A percentile compares a stretch with the other conserved stretches of the same genome.
These are phyloP conservation scores for Isotomurus palustris DNA, from an alignment of 2,888 invertebrate species.

Conservation along the genomic window DNA sequence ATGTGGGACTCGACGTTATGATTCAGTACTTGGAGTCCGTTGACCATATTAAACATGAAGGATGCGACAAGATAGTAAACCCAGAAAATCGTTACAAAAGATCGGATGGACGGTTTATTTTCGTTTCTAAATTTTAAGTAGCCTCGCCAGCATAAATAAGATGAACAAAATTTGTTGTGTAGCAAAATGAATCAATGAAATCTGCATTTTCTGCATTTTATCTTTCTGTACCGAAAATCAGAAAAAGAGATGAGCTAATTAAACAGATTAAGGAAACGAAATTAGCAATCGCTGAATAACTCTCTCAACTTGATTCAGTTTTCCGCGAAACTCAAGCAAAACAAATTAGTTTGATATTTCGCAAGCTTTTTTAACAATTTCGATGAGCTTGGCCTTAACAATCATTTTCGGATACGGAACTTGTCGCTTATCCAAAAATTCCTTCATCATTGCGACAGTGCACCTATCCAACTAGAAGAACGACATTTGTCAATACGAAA, in stretches of 20 bases:
- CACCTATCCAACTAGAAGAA: conserved; percentile 21
- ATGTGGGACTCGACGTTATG: conserved; percentile 15
- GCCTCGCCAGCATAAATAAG: too few species aligned
- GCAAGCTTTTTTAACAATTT: not conserved
- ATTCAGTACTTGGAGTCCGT: conserved; percentile 16
- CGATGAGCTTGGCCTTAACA: not conserved
- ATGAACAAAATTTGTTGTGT: too few species aligned
- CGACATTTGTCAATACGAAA: not conserved
- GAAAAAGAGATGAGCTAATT: too few species aligned
- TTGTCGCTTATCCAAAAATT: conserved; percentile 16
- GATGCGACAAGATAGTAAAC: conserved; percentile 17
- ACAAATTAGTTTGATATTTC: too few species aligned
- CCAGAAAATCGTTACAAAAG: conserved; percentile 19
- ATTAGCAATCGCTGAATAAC: too few species aligned
- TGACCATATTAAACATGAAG: conserved; percentile 22
- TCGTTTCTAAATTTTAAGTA: conserved; percentile 22
- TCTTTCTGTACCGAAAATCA: too few species aligned
- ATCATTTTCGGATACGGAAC: not conserved
- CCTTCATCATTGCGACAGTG: conserved; percentile 21
- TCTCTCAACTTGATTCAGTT: too few species aligned
- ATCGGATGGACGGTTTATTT: conserved; percentile 26
- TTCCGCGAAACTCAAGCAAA: too few species aligned
- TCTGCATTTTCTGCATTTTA: too few species aligned
- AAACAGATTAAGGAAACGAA: too few species aligned
- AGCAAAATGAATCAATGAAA: too few species aligned